These are phyloP conservation scores for Apomyelois bistriatella DNA, from an alignment of 2,888 invertebrate genomes.

Conservation along the genomic window DNA sequence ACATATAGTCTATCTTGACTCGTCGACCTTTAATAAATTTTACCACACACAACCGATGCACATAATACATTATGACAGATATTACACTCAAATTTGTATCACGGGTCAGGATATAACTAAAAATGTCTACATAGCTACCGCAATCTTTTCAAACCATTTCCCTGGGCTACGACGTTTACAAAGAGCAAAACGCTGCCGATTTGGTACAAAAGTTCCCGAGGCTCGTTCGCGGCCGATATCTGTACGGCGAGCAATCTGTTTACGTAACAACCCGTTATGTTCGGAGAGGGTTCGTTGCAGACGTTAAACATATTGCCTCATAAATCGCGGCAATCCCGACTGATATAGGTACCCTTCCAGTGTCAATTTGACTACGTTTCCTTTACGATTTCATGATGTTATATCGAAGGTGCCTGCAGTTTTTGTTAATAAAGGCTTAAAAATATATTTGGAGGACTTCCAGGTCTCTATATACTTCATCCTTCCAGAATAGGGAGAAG, in stretches of 20 bases:
- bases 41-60: too few relatives aligned
- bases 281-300: conserved; percentile 76
- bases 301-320: conserved; percentile 80
- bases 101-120: not conserved
- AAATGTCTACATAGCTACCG: not conserved
- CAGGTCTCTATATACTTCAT: too few relatives aligned
- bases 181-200: conserved; percentile 14
- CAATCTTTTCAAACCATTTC: not conserved
- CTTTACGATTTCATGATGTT: conserved; percentile 68
- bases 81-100: too few relatives aligned
- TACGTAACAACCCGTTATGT: conserved; percentile 79
- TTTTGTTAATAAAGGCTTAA: too few relatives aligned
- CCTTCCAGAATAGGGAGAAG: too few relatives aligned
- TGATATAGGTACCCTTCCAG: conserved; percentile 59
- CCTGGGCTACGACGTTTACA: conserved; percentile 8
- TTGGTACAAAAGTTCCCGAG: conserved; percentile 48
- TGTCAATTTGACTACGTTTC: conserved; percentile 77
- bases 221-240: conserved; percentile 65
- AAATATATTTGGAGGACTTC: too few relatives aligned
- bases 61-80: too few relatives aligned
- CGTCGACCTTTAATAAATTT: too few relatives aligned
- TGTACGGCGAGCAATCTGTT: conserved; percentile 74
- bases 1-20: too few relatives aligned
- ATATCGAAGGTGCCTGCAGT: conserved; percentile 47
- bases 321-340: conserved; percentile 77